phyloP scores from a whole-genome alignment of 2,888 invertebrate species.

The Ariolimax columbianus region DNA sequence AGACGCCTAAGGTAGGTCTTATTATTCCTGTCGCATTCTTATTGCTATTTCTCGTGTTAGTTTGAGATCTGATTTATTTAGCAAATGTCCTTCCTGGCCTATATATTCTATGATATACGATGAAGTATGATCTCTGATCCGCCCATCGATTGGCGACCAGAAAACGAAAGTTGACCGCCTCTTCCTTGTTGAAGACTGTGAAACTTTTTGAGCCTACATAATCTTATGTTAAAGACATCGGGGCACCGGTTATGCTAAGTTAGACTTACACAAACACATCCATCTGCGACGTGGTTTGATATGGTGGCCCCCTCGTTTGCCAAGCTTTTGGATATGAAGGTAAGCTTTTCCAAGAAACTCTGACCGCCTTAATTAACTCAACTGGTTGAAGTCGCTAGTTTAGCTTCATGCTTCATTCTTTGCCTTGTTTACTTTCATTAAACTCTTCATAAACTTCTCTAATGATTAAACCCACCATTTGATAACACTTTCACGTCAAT shows the following conservation, averaged over 20 bases:
- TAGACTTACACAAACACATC: background rate
- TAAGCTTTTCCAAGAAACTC: background rate
- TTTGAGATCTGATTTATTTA: background rate
- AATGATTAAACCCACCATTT: no score
- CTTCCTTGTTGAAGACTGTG: background rate
- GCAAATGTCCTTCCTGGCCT: background rate
- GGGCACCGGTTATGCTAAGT: constrained; percentile 7
- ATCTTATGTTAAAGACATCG: constrained; percentile 24
- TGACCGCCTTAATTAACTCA: no score
- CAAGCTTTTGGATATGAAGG: constrained; percentile 20
- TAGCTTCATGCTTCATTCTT: no score
- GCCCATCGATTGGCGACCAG: background rate
- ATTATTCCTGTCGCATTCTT: background rate
- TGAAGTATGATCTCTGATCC: background rate
- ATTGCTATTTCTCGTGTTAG: background rate
- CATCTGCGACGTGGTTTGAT: background rate
- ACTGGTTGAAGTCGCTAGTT: no score
- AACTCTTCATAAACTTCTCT: no score
- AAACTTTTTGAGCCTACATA: constrained; percentile 4
- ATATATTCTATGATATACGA: background rate
- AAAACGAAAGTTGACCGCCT: constrained; percentile 12
- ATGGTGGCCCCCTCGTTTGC: background rate
- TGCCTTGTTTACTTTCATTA: no score
- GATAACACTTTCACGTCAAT: no score
- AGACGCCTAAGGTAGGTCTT: background rate